These are phyloP conservation scores for Malthinus seriepunctatus DNA, from an alignment of 2,888 invertebrate species.

Conservation along the genomic window DNA sequence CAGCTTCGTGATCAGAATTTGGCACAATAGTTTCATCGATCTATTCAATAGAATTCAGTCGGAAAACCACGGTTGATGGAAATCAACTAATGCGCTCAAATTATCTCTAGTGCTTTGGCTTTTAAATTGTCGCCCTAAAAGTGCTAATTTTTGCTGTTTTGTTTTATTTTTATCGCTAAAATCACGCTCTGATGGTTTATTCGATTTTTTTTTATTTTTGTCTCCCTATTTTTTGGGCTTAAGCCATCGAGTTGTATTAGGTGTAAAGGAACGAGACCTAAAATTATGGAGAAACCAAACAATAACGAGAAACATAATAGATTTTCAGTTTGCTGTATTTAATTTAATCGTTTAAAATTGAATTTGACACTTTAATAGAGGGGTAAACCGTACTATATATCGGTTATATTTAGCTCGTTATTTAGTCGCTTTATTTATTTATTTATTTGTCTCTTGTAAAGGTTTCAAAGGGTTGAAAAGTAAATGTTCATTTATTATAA, in stretches of 20 bases:
- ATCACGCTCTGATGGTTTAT: background rate
- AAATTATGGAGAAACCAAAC: conserved; percentile 23
- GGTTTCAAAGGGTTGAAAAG: no score
- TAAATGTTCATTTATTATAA: no score
- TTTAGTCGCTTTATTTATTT: background rate
- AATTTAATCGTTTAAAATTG: conserved; percentile 28
- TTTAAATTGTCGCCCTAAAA: conserved; percentile 37
- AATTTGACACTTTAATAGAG: conserved; percentile 25
- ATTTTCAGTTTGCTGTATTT: conserved; percentile 26
- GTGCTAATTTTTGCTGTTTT: conserved; percentile 40
- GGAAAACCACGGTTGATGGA: conserved; percentile 49
- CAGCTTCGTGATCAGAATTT: conserved; percentile 51
- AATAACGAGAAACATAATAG: conserved; percentile 21
- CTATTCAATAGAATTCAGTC: conserved; percentile 42
- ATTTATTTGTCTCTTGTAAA: background rate
- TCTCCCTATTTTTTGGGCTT: no score
- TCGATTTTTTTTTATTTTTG: background rate
- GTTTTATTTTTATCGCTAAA: conserved; percentile 14
- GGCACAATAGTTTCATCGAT: conserved; percentile 46
- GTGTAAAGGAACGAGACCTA: conserved; percentile 1
- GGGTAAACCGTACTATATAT: conserved; percentile 17
- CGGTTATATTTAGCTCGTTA: conserved; percentile 1
- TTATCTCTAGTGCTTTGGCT: conserved; percentile 47
- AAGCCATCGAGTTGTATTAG: no score
- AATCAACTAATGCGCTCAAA: conserved; percentile 48